These are phyloP conservation scores for Oreochromis aureus DNA, from an alignment of 2,113 vertebrate species.

Conservation along the genomic window DNA sequence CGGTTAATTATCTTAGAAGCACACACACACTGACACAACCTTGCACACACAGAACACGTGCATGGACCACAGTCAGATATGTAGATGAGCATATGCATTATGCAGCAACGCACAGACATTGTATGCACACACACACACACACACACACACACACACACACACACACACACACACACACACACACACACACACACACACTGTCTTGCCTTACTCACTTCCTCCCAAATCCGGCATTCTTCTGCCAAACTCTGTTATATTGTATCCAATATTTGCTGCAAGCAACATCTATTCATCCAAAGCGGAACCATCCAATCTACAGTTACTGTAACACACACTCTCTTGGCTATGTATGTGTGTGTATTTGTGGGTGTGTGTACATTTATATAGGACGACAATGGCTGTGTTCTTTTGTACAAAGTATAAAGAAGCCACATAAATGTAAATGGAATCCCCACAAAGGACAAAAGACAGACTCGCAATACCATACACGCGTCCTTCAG, in stretches of 20 bases:
- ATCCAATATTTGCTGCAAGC: slow-evolving; percentile 1
- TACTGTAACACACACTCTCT: neutral
- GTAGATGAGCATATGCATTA: slow-evolving; percentile 3
- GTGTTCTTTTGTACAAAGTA: neutral
- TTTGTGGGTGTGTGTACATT: neutral
- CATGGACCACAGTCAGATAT: slow-evolving; percentile 14
- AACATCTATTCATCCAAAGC: neutral
- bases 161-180: neutral
- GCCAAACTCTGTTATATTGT: slow-evolving; percentile 7
- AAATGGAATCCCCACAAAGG: neutral
- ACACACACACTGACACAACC: slow-evolving; percentile 29
- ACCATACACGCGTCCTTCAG: neutral
- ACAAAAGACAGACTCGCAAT: neutral
- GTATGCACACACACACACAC: neutral
- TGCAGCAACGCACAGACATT: neutral
- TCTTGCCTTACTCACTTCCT: neutral
- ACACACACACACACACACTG: neutral
- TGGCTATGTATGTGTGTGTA: neutral
- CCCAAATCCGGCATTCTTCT: slow-evolving; percentile 15
- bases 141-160: neutral
- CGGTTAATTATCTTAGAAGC: slow-evolving; percentile 66
- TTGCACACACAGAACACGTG: slow-evolving; percentile 15
- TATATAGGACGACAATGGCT: neutral
- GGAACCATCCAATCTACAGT: slow-evolving; percentile 8
- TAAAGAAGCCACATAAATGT: neutral